Evolutionary conservation across 2,888 invertebrate species (phyloP), one percentile per base, ranked within the genome.

Genomic region (Lepidonotus clava): DNA sequence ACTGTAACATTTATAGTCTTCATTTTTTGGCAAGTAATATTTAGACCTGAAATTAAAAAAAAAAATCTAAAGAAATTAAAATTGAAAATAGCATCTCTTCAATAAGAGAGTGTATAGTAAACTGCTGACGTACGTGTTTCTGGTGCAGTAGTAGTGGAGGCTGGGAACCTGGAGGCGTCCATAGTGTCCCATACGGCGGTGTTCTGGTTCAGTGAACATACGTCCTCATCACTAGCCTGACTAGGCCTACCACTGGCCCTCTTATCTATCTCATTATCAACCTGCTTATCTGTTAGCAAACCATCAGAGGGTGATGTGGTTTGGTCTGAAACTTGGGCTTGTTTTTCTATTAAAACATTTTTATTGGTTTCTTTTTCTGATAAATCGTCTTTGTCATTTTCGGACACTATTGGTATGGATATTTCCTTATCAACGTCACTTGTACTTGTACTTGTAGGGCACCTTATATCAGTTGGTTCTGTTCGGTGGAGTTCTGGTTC

Each of bases 121-220:
- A 6, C 61, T 6, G 61, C n/a, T 6, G 28, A n/a, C 46, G 6
- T 46, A 61, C 28, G 11, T 61, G 6, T 61, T n/a, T 61, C 28
- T 6, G n/a, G n/a, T 51, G 51, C 14, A 8, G 28, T 61, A 8
- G 5, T 8, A 8, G 61, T 61, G 28, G 61, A 6, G 28, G 8
- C 61, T 11, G 8, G 46, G 18, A 18, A 6, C 46, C 46, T 6
- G 46, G 46, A 11, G n/a, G 38, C n/a, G 24, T 76, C 76, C 1
- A 76, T n/a, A n/a, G 76, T 24, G 76, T 76, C 76, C 76, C 76
- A 76, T 40, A 76, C 76, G 6, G 14, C 38, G 14, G 76, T 76
- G 38, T 21, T 76, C 2, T 36, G 76, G 18, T 76, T 34, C 8
- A 28, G 21, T 1, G 76, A 34, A 4, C 32, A 51, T 51, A 21